phyloP scores from a whole-genome alignment of 2,888 invertebrate genomes.

The Epinotia brunnichana region DNA sequence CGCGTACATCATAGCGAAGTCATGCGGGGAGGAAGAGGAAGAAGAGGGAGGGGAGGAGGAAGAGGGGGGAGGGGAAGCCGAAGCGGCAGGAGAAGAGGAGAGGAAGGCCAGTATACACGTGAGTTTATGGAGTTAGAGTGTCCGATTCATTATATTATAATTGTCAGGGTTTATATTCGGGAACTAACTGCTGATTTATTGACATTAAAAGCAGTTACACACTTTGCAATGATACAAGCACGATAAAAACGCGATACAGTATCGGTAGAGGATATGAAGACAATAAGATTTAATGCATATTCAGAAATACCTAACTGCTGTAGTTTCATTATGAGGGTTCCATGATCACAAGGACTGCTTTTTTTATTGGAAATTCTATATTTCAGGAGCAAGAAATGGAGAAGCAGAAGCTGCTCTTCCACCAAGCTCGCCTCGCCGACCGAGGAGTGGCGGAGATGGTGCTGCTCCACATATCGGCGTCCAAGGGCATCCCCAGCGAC shows the following conservation, averaged over 20 bases:
- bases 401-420: slow-evolving; percentile 98
- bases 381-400: slow-evolving; percentile 99
- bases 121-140: slow-evolving; percentile 67
- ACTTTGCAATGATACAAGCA: too few species aligned
- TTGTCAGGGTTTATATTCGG: too few species aligned
- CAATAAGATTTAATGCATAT: too few species aligned
- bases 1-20: slow-evolving; percentile 98
- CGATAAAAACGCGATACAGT: too few species aligned
- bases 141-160: too few species aligned
- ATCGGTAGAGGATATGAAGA: too few species aligned
- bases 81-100: slow-evolving; percentile 84
- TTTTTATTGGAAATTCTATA: background rate
- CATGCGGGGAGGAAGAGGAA: slow-evolving; percentile 98
- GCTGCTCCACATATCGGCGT: slow-evolving; percentile 97
- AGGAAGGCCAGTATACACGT: slow-evolving; percentile 96
- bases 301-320: too few species aligned
- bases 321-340: too few species aligned
- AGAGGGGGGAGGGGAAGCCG: slow-evolving; percentile 87
- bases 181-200: too few species aligned
- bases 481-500: slow-evolving; percentile 95
- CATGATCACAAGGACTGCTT: too few species aligned
- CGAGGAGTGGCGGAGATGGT: slow-evolving; percentile 99
- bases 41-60: slow-evolving; percentile 96
- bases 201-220: too few species aligned
- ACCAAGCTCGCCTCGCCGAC: slow-evolving; percentile 97